phyloP scores from a whole-genome alignment of 1,140 invertebrate genomes.

The Drosophila sp. region DNA sequence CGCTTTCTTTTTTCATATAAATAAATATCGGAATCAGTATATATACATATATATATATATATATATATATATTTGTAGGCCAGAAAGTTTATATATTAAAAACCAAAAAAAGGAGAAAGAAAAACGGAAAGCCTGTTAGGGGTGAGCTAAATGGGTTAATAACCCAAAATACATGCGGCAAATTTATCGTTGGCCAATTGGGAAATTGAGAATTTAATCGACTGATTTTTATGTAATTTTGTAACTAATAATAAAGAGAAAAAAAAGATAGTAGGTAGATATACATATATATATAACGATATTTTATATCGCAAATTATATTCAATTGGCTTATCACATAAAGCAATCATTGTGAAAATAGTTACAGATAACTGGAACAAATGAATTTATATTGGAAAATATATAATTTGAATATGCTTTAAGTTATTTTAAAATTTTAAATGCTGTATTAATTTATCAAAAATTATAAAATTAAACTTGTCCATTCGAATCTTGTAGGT shows the following conservation, averaged over 20 bases:
- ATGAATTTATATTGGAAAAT: too few relatives aligned
- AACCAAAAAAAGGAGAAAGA: constrained; percentile 7
- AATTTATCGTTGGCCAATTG: constrained; percentile 9
- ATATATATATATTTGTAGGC: constrained; percentile 76
- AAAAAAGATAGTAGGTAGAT: neutral
- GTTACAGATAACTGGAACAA: neutral
- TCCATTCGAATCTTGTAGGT: too few relatives aligned
- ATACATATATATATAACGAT: neutral
- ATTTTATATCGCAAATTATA: neutral
- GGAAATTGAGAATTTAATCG: constrained; percentile 10
- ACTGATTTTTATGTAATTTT: neutral
- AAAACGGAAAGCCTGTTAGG: constrained; percentile 31
- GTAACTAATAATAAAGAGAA: neutral
- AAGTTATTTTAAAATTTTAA: too few relatives aligned
- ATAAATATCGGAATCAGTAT: constrained; percentile 23
- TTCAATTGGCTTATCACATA: constrained; percentile 4
- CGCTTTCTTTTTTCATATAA: constrained; percentile 33
- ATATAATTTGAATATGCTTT: too few relatives aligned
- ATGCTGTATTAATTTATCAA: too few relatives aligned
- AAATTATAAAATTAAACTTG: too few relatives aligned
- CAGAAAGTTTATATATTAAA: constrained; percentile 74
- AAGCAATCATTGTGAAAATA: neutral
- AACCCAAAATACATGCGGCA: constrained; percentile 2
- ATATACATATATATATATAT: constrained; percentile 2
- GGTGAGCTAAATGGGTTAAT: constrained; percentile 69